Evolutionary conservation across 2,797 vertebrate genomes (phyloP).

Genomic region (Labeo calbasu): DNA sequence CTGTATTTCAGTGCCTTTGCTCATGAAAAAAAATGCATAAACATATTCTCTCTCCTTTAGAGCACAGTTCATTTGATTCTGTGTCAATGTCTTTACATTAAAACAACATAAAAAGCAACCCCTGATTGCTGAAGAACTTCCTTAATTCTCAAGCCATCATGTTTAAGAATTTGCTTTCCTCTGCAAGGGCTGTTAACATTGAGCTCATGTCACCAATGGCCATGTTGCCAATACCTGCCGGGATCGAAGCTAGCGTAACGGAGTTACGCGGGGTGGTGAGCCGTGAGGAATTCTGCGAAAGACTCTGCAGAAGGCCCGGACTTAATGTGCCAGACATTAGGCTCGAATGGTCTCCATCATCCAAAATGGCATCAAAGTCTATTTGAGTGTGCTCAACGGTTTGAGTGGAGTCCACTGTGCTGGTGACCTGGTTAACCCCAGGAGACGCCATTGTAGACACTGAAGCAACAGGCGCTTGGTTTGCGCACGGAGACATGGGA

Average conservation of each 20-base stretch:
- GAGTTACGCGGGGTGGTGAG: slow-evolving; percentile 98
- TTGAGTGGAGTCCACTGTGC: slow-evolving; percentile 91
- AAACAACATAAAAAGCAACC: slow-evolving; percentile 11
- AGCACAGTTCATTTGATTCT: slow-evolving; percentile 24
- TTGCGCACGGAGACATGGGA: slow-evolving; percentile 74
- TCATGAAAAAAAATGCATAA: slow-evolving; percentile 50
- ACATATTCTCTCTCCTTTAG: slow-evolving; percentile 37
- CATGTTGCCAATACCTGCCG: slow-evolving; percentile 95
- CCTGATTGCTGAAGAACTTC: background rate
- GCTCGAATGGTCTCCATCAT: slow-evolving; percentile 96
- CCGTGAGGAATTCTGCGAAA: slow-evolving; percentile 96
- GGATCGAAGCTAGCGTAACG: slow-evolving; percentile 88
- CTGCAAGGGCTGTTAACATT: slow-evolving; percentile 95
- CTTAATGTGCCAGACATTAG: slow-evolving; percentile 94
- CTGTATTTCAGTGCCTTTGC: slow-evolving; percentile 75
- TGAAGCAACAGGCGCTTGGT: slow-evolving; percentile 70
- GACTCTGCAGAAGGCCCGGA: slow-evolving; percentile 92
- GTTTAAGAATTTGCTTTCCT: slow-evolving; percentile 97
- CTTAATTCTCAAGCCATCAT: slow-evolving; percentile 87
- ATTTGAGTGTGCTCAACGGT: slow-evolving; percentile 88
- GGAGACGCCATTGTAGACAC: slow-evolving; percentile 86
- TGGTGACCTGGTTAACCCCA: slow-evolving; percentile 92
- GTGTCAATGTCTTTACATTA: slow-evolving; percentile 14
- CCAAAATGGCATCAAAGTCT: slow-evolving; percentile 96
- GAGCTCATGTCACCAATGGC: slow-evolving; percentile 99